A percentile compares a stretch with the other conserved stretches of the same genome.
Conservation (phyloP, 1,140 invertebrate species). For the Saccostrea cuccullata region DNA sequence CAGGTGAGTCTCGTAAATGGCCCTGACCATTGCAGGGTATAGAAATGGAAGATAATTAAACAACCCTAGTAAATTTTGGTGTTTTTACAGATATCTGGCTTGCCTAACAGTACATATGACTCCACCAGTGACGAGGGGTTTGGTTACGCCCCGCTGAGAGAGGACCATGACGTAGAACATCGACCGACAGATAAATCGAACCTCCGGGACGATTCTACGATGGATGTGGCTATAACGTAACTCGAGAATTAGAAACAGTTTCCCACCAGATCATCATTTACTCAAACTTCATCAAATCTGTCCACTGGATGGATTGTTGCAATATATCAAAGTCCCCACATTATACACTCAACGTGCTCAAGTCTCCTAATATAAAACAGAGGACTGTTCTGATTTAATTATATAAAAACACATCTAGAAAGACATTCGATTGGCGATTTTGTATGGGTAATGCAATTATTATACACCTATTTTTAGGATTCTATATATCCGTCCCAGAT, state of each 20-base stretch:
- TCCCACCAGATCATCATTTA: background rate
- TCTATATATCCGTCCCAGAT: background rate
- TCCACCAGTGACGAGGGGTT: constrained; percentile 16
- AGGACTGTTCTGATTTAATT: too few relatives aligned
- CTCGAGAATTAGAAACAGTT: background rate
- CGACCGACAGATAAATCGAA: constrained; percentile 8
- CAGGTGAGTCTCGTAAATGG: too few relatives aligned
- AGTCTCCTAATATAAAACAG: background rate
- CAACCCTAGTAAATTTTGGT: background rate
- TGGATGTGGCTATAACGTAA: background rate
- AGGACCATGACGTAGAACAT: constrained; percentile 12
- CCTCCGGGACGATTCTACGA: background rate
- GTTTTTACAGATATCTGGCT: background rate
- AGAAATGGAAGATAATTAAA: too few relatives aligned
- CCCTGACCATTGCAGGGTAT: too few relatives aligned
- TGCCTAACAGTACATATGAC: background rate
- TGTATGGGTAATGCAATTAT: background rate
- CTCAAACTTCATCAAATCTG: background rate
- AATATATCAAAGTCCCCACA: constrained; percentile 13
- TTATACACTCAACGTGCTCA: background rate
- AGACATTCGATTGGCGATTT: background rate
- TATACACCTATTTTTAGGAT: background rate
- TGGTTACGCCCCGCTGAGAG: constrained; percentile 7
- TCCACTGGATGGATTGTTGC: background rate
- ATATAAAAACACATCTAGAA: background rate